Evolutionary conservation across 2,888 invertebrate genomes (phyloP).

Genomic region (Odontocolon sp.): DNA sequence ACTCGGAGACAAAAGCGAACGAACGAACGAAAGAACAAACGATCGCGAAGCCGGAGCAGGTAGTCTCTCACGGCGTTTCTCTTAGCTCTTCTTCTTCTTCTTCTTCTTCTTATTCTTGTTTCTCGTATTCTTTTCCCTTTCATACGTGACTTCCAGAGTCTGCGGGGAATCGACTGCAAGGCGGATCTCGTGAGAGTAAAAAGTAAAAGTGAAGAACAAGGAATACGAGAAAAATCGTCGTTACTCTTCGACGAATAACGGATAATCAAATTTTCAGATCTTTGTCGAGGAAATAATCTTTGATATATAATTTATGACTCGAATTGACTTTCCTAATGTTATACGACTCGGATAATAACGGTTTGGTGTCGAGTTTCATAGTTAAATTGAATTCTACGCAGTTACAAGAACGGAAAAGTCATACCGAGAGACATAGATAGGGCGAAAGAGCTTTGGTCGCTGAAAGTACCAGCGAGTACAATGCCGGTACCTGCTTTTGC

Average conservation of each 20-base stretch:
- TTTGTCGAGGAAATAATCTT: neutral
- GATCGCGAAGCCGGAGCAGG: constrained; percentile 46
- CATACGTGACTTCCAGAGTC: constrained; percentile 31
- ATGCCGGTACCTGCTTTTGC: constrained; percentile 70
- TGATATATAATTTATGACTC: constrained; percentile 37
- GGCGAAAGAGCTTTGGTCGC: constrained; percentile 23
- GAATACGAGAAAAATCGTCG: constrained; percentile 3
- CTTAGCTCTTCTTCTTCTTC: constrained; percentile 15
- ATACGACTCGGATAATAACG: constrained; percentile 38
- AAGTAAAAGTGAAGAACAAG: neutral
- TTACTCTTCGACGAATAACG: constrained; percentile 30
- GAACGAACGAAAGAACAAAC: constrained; percentile 16
- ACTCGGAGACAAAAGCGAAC: constrained; percentile 63
- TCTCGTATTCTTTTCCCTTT: too few species aligned
- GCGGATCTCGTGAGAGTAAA: neutral
- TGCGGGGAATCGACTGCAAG: constrained; percentile 45
- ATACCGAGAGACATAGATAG: constrained; percentile 33
- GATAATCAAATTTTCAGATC: neutral
- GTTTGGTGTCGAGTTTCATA: constrained; percentile 16
- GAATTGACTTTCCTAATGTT: constrained; percentile 42
- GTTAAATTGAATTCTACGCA: constrained; percentile 29
- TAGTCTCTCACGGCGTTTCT: constrained; percentile 47
- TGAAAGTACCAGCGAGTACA: constrained; percentile 55
- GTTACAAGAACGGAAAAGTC: constrained; percentile 54
- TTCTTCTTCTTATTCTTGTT: constrained; percentile 12